Percentiles rank a stretch among this genome's conserved stretches.
These are phyloP conservation scores for Dyspetes luteomarginatus DNA, from an alignment of 2,888 invertebrate species.

Conservation along the genomic window DNA sequence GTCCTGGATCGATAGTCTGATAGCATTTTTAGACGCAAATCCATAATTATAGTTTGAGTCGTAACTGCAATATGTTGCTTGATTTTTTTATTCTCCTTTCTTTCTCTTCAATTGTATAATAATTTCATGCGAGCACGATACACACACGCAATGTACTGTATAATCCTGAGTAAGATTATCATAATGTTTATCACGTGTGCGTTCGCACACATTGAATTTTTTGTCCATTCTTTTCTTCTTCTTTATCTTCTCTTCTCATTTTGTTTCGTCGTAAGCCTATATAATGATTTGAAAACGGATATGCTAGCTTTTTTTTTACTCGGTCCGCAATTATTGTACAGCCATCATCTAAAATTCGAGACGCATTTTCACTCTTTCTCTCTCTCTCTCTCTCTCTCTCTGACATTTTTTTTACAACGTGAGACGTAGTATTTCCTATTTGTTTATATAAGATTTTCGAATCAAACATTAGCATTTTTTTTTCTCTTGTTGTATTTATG, in stretches of 20 bases:
- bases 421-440: constrained; percentile 36
- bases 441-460: constrained; percentile 48
- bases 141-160: constrained; percentile 11
- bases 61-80: constrained; percentile 39
- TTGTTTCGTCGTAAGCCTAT: constrained; percentile 40
- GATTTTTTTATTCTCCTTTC: not conserved
- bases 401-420: constrained; percentile 42
- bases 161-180: constrained; percentile 46
- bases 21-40: constrained; percentile 29
- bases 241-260: not conserved
- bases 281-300: constrained; percentile 73
- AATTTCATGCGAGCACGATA: constrained; percentile 19
- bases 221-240: constrained; percentile 7
- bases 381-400: constrained; percentile 17
- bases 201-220: constrained; percentile 44
- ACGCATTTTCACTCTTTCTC: constrained; percentile 48
- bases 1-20: constrained; percentile 21
- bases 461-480: constrained; percentile 60
- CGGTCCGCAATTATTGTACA: constrained; percentile 76
- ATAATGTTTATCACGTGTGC: constrained; percentile 33
- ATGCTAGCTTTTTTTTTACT: constrained; percentile 74
- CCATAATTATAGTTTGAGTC: constrained; percentile 54
- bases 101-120: constrained; percentile 18
- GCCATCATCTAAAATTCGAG: constrained; percentile 70
- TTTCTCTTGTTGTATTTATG: constrained; percentile 66